Conservation (phyloP, 2,888 invertebrate species). For the Chelonus formosanus region DNA sequence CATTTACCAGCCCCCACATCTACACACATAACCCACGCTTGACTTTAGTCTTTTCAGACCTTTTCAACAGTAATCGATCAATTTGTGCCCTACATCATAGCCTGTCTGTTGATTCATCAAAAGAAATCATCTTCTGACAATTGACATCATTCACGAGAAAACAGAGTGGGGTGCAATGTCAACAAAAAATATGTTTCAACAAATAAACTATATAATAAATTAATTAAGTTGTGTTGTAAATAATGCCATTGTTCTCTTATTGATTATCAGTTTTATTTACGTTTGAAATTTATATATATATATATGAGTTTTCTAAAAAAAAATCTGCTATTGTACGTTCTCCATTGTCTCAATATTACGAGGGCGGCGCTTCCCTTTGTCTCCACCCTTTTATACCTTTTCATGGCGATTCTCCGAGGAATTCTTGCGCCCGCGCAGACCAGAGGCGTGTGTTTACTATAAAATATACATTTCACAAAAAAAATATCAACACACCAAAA, state of each 20-base stretch:
- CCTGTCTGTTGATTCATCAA: slow-evolving; percentile 8
- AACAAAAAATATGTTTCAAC: no score
- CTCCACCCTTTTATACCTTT: slow-evolving; percentile 63
- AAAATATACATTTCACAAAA: background rate
- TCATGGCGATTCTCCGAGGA: slow-evolving; percentile 45
- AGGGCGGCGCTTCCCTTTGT: slow-evolving; percentile 64
- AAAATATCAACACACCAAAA: background rate
- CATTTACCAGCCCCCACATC: slow-evolving; percentile 28
- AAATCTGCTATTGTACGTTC: slow-evolving; percentile 52
- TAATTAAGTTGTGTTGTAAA: background rate
- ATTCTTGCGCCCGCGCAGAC: slow-evolving; percentile 32
- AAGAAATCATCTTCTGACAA: background rate
- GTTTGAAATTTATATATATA: background rate
- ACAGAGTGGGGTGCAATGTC: no score
- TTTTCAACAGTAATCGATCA: slow-evolving; percentile 26
- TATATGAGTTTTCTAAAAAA: background rate
- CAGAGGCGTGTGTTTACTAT: slow-evolving; percentile 30
- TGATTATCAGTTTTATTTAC: slow-evolving; percentile 12
- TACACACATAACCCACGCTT: slow-evolving; percentile 29
- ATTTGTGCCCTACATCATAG: slow-evolving; percentile 16
- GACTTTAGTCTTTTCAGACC: slow-evolving; percentile 14
- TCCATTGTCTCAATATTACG: slow-evolving; percentile 64
- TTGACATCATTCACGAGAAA: background rate
- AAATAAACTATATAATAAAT: no score
- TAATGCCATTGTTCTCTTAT: background rate